Base-by-base conservation (phyloP, 2,888 invertebrate genomes). In the Drosophila dives region DNA sequence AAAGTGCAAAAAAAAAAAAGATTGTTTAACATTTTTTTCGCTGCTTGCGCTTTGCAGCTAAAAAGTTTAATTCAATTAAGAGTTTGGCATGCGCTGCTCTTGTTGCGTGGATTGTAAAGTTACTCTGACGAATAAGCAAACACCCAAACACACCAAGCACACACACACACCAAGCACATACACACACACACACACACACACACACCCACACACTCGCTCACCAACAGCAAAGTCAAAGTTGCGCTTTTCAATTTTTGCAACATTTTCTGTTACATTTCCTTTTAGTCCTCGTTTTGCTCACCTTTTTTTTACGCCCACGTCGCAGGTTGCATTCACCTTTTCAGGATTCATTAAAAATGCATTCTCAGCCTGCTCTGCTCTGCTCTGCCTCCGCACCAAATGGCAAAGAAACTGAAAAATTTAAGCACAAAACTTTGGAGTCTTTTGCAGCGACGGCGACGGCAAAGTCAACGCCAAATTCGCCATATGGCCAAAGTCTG, bases 31-130 rank as follows among this genome's bases (percentile, higher is more conserved):
- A 64, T 55, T 66, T 70, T 72, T 70, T 72, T 29, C 29, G 51
- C 42, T 53, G 20, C 78, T 51, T 64, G 42, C 48, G 50, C 62
- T 80, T 75, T 71, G 65, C 53, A 68, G 80, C 80, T 70, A 71
- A 81, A 84, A 83, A 83, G 79, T 83, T 84, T 84, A 84, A 83
- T 83, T 83, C 73, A 83, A 84, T 83, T 83, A 83, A 84, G 81
- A 81, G 79, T 77, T 81, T 68, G 63, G 76, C 53, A 67, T 58
- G 66, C 42, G 42, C 68, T 75, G 77, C 66, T 45, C 15, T 68
- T 68, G 72, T 78, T 78, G 70, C 71, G 45, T 51, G 49, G 62
- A 45, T 59, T 49, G 48, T 48, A 64, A 51, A 77, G 53, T 51
- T 75, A 60, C 56, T 72, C 69, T 72, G 75, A 58, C 67, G 72